Base-by-base conservation (phyloP, 2,113 vertebrate species). In the Dromas ardeola region DNA sequence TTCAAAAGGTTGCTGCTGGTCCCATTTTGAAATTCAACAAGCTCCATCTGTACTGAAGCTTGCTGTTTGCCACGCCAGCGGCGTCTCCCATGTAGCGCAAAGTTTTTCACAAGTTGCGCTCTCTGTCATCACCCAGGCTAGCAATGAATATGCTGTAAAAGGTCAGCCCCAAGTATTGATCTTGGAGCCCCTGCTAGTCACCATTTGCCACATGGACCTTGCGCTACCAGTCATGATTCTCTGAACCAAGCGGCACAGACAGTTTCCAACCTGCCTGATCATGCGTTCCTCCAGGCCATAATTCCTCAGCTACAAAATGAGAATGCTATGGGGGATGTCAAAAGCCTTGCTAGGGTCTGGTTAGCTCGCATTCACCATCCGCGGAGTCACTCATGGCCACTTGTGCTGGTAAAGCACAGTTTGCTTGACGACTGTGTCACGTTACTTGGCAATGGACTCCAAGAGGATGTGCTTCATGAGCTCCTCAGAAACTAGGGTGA, bases 41-140 rank as follows among this genome's bases (percentile, higher is more conserved):
- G 38, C 19, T 59, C 43, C 23, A 55, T 49, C 26, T 65, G 34
- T 40, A 30, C 26, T 49, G n/a, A 69, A 82, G 66, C 16, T 63
- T 50, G 47, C 23, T 27, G 9, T 53, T 59, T 80, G 29, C 66
- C 30, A 2, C 30, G 19, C 43, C 34, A 42, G 59, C 3, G 1
- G 14, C 56, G 23, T 45, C 42, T n/a, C 20, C 22, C 10, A 13
- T 6, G 23, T 25, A n/a, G 23, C 1, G 0, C 7, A 9, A 3
- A 19, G 30, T 17, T 30, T 16, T 76, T 25, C n/a, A 23, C 14
- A 8, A 66, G 11, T 29, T 61, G 25, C 50, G 10, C 19, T 36
- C 32, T 8, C 6, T 23, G 6, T 70, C 14, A 12, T 58, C 50
- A 32, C 43, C 43, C 36, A 40, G 13, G 49, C 12, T 36, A 47